These are phyloP conservation scores for Leucania comma DNA, from an alignment of 2,888 invertebrate genomes.

Conservation along the genomic window DNA sequence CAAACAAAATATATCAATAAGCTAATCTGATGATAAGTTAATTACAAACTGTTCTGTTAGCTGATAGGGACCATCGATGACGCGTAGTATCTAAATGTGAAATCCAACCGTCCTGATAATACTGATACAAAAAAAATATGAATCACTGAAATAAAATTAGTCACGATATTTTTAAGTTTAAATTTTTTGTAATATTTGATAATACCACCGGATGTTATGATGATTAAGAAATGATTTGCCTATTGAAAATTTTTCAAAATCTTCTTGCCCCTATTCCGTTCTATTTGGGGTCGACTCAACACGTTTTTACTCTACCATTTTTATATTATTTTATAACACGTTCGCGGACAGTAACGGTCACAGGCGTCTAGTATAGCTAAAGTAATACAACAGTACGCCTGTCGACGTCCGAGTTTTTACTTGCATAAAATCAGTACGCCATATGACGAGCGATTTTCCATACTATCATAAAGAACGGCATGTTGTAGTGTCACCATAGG, in stretches of 20 bases:
- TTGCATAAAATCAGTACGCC: no score
- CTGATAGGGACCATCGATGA: conserved; percentile 14
- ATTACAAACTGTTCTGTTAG: conserved; percentile 15
- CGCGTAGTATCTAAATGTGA: neutral
- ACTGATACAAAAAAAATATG: conserved; percentile 3
- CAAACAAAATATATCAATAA: neutral
- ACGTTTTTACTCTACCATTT: no score
- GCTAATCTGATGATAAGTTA: conserved; percentile 10
- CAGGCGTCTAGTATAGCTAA: no score
- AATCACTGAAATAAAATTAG: conserved; percentile 23
- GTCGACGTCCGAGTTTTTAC: no score
- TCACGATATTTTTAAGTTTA: conserved; percentile 9
- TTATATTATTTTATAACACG: no score
- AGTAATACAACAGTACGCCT: no score
- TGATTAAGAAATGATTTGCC: neutral
- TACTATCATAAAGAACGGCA: no score
- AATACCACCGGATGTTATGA: conserved; percentile 19
- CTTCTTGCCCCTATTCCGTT: neutral
- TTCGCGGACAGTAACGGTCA: no score
- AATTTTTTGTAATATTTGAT: neutral
- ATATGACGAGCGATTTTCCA: no score
- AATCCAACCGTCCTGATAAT: neutral
- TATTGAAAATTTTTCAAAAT: neutral
- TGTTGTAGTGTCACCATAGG: no score
- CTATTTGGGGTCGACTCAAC: neutral